Evolutionary conservation across 2,113 vertebrate genomes (phyloP).

Genomic region (Rhegmatorhina hoffmannsi): DNA sequence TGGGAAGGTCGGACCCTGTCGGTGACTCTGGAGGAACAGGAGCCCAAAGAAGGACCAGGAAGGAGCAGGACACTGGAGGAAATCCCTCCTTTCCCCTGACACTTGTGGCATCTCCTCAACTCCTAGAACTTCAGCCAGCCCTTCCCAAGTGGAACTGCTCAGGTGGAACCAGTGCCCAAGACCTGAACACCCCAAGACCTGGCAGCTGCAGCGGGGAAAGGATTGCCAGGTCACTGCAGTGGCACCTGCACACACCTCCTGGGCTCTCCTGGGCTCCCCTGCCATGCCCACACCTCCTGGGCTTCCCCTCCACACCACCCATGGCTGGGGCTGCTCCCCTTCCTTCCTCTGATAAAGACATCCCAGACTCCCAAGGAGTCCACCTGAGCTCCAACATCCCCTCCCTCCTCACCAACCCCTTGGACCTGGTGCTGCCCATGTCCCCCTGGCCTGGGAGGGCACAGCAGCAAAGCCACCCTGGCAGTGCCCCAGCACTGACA

Average conservation of each 20-base stretch:
- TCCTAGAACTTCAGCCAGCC: neutral
- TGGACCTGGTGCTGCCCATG: accelerated
- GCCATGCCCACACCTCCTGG: neutral
- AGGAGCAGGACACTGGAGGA: neutral
- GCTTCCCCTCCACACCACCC: neutral
- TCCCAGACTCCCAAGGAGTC: neutral
- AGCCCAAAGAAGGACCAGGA: neutral
- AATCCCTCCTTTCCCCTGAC: neutral
- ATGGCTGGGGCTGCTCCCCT: neutral
- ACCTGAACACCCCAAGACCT: neutral
- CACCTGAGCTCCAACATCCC: neutral
- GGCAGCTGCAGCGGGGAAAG: neutral
- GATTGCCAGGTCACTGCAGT: neutral
- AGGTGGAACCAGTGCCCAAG: neutral
- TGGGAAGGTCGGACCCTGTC: neutral
- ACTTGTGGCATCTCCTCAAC: neutral
- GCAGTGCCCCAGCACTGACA: neutral
- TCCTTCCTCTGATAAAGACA: neutral
- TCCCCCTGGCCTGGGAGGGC: neutral
- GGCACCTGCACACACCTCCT: neutral
- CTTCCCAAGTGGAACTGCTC: neutral
- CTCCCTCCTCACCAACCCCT: neutral
- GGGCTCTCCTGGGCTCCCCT: neutral
- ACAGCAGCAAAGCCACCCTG: neutral
- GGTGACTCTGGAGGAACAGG: neutral